Base-by-base conservation (phyloP, 2,888 invertebrate genomes). In the Rotaria socialis region DNA sequence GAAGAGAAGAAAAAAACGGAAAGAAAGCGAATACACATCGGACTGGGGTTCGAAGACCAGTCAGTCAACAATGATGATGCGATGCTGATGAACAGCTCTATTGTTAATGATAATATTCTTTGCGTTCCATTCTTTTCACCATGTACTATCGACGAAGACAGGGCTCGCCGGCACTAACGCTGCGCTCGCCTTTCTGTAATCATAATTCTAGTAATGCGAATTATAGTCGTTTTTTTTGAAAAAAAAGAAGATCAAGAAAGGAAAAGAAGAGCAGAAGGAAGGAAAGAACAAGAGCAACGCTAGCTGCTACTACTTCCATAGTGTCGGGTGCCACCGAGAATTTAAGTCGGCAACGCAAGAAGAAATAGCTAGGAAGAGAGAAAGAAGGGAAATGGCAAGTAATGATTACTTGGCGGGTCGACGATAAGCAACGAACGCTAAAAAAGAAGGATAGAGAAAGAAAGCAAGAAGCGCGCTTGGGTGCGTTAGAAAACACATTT, bases 41-140 rank as follows among this genome's bases (percentile, higher is more conserved):
- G 35, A 35, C 67, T 41, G 35, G 67, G 27, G 67, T 41, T 67
- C 67, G 67, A n/a, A n/a, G 67, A 67, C 67, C 35, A 67, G 67
- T 67, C 67, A 67, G 67, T 67, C 67, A 67, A 35, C 67, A 67
- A 67, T 67, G 67, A 67, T 67, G 67, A 67, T 67, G 67, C 67
- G 67, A 67, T 41, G 67, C 67, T 67, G 67, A 67, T 67, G 67
- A 67, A 67, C 67, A 67, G 35, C 67, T 67, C 67, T 35, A 67
- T 67, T 67, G 67, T 67, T 67, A 35, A 67, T 67, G 67, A 67
- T 67, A 67, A 67, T 67, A 27, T 60, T 67, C 35, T 67, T 67
- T 67, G 67, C 67, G 67, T 67, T 67, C 35, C 67, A 35, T 67
- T 67, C 67, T 67, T 67, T 41, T 27, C 67, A 67, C 16, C 19